phyloP scores from a whole-genome alignment of 2,797 vertebrate species.

The Microctenopoma stevenorrisi region DNA sequence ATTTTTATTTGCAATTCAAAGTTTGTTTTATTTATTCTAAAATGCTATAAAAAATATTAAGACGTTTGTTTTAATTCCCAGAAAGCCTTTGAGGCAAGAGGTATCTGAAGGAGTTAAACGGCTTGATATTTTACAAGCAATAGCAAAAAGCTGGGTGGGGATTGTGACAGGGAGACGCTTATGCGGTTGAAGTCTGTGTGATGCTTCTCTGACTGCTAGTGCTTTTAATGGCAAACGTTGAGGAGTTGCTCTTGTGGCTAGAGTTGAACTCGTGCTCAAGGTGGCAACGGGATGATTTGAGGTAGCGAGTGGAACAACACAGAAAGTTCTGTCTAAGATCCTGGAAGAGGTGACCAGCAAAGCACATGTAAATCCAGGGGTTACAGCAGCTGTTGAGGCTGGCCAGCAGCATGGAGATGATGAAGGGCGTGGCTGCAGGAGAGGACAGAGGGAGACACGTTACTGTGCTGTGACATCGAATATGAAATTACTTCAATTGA shows the following conservation, averaged over 20 bases:
- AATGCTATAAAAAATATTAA: slow-evolving; percentile 12
- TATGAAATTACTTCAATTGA: background rate
- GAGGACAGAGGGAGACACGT: slow-evolving; percentile 17
- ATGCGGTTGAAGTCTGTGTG: slow-evolving; percentile 83
- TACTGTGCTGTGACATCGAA: slow-evolving; percentile 7
- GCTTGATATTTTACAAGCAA: slow-evolving; percentile 21
- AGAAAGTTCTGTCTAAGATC: slow-evolving; percentile 90
- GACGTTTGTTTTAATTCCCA: background rate
- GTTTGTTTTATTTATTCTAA: slow-evolving; percentile 8
- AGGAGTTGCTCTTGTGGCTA: slow-evolving; percentile 94
- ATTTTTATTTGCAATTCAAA: slow-evolving; percentile 21
- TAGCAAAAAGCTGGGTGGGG: slow-evolving; percentile 11
- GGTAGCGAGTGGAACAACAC: slow-evolving; percentile 87
- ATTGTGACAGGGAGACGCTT: slow-evolving; percentile 23
- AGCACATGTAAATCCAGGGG: slow-evolving; percentile 99
- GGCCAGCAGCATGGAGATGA: slow-evolving; percentile 94
- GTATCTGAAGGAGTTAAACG: slow-evolving; percentile 26
- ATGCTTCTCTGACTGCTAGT: slow-evolving; percentile 90
- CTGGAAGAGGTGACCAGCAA: slow-evolving; percentile 95
- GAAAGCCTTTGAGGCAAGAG: slow-evolving; percentile 6
- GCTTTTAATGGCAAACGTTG: slow-evolving; percentile 90
- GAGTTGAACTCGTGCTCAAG: slow-evolving; percentile 87
- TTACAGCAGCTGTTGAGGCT: slow-evolving; percentile 99
- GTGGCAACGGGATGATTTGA: slow-evolving; percentile 83
- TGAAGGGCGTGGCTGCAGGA: slow-evolving; percentile 87